Evolutionary conservation across 2,113 vertebrate genomes (phyloP).

Genomic region (Albula goreensis): DNA sequence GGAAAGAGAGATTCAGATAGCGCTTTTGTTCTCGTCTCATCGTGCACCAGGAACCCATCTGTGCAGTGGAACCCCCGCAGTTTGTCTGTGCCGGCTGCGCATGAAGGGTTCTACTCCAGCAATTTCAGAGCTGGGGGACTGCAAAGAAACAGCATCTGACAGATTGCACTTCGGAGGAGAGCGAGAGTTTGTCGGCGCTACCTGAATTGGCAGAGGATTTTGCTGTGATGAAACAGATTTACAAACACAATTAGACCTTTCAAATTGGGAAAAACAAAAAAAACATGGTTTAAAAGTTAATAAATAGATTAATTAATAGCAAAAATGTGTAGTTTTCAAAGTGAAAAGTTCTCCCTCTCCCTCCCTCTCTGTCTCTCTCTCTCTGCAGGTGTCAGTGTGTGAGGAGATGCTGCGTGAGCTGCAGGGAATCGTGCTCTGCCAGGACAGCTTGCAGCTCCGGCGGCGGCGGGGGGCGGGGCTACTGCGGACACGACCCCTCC

Average conservation of each 20-base stretch:
- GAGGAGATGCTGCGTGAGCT: conserved; percentile 95
- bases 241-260: not conserved
- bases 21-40: not conserved
- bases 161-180: not conserved
- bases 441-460: conserved; percentile 84
- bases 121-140: not conserved
- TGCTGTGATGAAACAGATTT: not conserved
- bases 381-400: conserved; percentile 86
- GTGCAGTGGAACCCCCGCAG: not conserved
- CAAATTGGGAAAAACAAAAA: not conserved
- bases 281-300: not conserved
- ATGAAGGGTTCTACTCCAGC: not conserved
- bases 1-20: not conserved
- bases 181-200: not conserved
- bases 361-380: conserved; percentile 41
- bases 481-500: conserved; percentile 70
- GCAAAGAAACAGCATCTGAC: too few species aligned
- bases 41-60: not conserved
- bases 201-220: not conserved
- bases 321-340: not conserved
- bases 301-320: not conserved
- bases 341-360: conserved; percentile 37
- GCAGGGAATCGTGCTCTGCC: conserved; percentile 90
- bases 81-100: not conserved
- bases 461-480: conserved; percentile 68